A percentile compares a stretch with the other conserved stretches of the same genome.
Conservation (phyloP, 2,888 invertebrate species). For the Platypus cylindrus region DNA sequence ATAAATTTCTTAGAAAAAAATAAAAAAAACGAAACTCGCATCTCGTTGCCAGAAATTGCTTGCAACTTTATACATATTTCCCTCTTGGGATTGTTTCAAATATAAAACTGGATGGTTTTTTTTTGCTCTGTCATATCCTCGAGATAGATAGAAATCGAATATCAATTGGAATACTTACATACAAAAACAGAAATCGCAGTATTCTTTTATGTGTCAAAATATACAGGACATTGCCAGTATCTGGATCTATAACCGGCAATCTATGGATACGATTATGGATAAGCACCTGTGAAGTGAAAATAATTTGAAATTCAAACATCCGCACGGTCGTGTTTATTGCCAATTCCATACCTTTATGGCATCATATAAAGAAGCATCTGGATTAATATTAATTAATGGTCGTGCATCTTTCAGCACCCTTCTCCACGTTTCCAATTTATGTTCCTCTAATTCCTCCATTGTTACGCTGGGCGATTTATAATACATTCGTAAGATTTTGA, state of each 20-base stretch:
- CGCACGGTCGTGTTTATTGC: too few species aligned
- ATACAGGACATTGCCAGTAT: conserved; percentile 92
- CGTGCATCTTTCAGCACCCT: conserved; percentile 77
- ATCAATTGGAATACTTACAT: conserved; percentile 57
- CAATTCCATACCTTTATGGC: conserved; percentile 63
- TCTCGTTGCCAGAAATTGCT: too few species aligned
- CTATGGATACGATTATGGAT: conserved; percentile 92
- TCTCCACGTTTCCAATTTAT: conserved; percentile 93
- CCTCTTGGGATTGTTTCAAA: too few species aligned
- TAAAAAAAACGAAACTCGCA: too few species aligned
- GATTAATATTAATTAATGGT: conserved; percentile 81
- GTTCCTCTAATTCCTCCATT: conserved; percentile 95
- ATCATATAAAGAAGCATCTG: conserved; percentile 85
- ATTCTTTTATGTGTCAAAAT: conserved; percentile 98
- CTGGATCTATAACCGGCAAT: conserved; percentile 91
- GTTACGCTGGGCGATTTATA: conserved; percentile 85
- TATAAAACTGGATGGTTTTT: background rate
- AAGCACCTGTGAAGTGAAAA: conserved; percentile 38
- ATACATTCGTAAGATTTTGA: conserved; percentile 95
- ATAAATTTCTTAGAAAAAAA: too few species aligned
- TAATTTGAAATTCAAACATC: background rate
- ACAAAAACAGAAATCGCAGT: conserved; percentile 92
- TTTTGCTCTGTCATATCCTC: background rate
- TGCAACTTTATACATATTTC: too few species aligned
- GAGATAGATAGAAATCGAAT: too few species aligned